A percentile compares a stretch with the other conserved stretches of the same genome.
These are phyloP conservation scores for Aquatica leii DNA, from an alignment of 2,888 invertebrate genomes.

Conservation along the genomic window DNA sequence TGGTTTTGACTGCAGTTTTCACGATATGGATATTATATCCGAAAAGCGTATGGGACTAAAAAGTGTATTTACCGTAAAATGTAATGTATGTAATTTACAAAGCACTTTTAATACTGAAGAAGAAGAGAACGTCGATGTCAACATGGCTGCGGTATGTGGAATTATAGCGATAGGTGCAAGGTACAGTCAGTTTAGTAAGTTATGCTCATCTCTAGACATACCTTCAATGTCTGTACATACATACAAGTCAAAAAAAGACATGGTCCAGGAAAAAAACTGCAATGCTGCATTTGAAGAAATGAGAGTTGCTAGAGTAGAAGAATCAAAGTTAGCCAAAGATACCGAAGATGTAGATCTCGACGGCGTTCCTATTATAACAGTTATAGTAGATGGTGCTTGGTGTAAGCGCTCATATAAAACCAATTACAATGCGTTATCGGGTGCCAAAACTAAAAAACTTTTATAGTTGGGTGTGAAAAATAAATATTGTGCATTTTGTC, in stretches of 20 bases:
- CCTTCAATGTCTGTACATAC: neutral
- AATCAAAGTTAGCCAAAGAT: slow-evolving; percentile 4
- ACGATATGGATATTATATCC: slow-evolving; percentile 1
- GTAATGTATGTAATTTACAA: neutral
- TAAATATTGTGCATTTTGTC: slow-evolving; percentile 10
- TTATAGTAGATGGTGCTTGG: slow-evolving; percentile 1
- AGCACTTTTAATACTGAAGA: neutral
- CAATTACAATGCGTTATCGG: slow-evolving; percentile 8
- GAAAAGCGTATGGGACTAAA: slow-evolving; percentile 1
- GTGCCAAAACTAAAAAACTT: neutral
- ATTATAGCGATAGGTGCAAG: slow-evolving; percentile 2
- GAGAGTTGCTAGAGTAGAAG: slow-evolving; percentile 1
- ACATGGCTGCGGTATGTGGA: slow-evolving; percentile 5
- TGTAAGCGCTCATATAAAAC: slow-evolving; percentile 2
- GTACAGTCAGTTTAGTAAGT: neutral
- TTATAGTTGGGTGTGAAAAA: no score
- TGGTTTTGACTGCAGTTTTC: slow-evolving; percentile 11
- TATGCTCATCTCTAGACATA: slow-evolving; percentile 7
- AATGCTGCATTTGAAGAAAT: no score
- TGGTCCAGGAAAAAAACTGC: neutral
- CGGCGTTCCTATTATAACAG: neutral
- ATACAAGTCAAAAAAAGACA: no score
- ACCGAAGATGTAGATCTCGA: neutral
- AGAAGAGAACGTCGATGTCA: neutral
- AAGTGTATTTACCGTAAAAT: neutral